Base-by-base conservation (phyloP, 2,113 vertebrate genomes). In the Saguinus imperator region DNA sequence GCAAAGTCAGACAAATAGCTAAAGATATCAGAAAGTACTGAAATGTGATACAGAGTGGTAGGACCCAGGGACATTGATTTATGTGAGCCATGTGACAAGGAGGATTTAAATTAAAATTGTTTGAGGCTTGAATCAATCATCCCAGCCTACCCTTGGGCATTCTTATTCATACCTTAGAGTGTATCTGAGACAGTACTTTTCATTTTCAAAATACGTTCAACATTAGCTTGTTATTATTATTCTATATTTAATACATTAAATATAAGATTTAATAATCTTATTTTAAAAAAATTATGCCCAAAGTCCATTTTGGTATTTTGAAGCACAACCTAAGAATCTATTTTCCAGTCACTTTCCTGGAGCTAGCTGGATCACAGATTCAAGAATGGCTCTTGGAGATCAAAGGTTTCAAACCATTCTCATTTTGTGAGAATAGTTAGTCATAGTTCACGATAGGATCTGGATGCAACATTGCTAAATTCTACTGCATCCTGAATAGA, bases 41-140 rank as follows among this genome's bases (percentile, higher is more conserved):
- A 57, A 57, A 73, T 45, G 4, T 27, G 8, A 90, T n/a, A 82
- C 64, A 72, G 32, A 89, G 29, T 10, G 6, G 9, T 68, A 85
- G 13, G 37, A 93, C 79, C 10, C 35, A 87, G 20, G 23, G 57
- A 89, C n/a, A 50, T 1, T 85, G 57, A 92, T 75, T 96, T 73
- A 81, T n/a, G 20, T 64, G 64, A 96, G 5, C 21, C 29, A n/a
- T 64, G 3, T 80, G 43, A 83, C 45, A 87, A 85, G 76, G 21
- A 87, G n/a, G 43, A 57, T 85, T 94, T 96, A 87, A 87, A 77
- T 88, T 89, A 75, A 91, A n/a, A 70, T 57, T 84, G 11, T 83
- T 82, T 82, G 57, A 84, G 20, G 16, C 93, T 87, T 79, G 61
- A 84, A 52, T 92, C 48, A 91, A 32, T 29, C 79, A 20, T 68